Percentiles rank a stretch among this genome's conserved stretches.
Evolutionary conservation across 2,888 invertebrate species (phyloP).

Genomic region (Furcula furcula): DNA sequence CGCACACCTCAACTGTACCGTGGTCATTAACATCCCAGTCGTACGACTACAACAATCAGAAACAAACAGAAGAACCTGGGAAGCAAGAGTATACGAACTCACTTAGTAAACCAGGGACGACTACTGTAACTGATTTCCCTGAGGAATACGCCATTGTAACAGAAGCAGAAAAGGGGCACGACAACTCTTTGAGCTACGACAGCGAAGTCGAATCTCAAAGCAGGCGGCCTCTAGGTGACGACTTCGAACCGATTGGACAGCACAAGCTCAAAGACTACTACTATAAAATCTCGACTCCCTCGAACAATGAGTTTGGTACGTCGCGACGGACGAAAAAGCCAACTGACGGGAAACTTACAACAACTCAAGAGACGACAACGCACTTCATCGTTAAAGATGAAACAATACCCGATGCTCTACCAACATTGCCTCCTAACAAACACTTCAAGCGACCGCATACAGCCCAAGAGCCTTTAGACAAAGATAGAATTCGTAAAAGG

Average conservation of each 20-base stretch:
- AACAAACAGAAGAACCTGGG: slow-evolving; percentile 50
- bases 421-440: slow-evolving; percentile 70
- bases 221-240: slow-evolving; percentile 69
- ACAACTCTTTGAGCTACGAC: slow-evolving; percentile 68
- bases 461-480: slow-evolving; percentile 44
- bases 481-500: slow-evolving; percentile 65
- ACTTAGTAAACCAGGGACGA: slow-evolving; percentile 50
- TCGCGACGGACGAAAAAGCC: slow-evolving; percentile 68
- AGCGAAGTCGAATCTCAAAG: slow-evolving; percentile 69
- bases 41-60: slow-evolving; percentile 44
- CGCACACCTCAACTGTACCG: slow-evolving; percentile 55
- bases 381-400: slow-evolving; percentile 49
- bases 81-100: slow-evolving; percentile 45
- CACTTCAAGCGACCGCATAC: slow-evolving; percentile 70
- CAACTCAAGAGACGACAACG: slow-evolving; percentile 44
- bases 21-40: slow-evolving; percentile 61
- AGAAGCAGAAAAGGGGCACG: slow-evolving; percentile 65
- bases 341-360: slow-evolving; percentile 42
- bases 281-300: slow-evolving; percentile 68
- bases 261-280: slow-evolving; percentile 74
- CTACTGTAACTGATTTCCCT: slow-evolving; percentile 49
- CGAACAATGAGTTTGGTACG: slow-evolving; percentile 55
- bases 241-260: slow-evolving; percentile 70
- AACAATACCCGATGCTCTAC: slow-evolving; percentile 54
- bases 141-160: slow-evolving; percentile 72